Evolutionary conservation across 2,797 vertebrate species (phyloP), one percentile per base, ranked within the genome.

Genomic region (Galagoides demidoff): DNA sequence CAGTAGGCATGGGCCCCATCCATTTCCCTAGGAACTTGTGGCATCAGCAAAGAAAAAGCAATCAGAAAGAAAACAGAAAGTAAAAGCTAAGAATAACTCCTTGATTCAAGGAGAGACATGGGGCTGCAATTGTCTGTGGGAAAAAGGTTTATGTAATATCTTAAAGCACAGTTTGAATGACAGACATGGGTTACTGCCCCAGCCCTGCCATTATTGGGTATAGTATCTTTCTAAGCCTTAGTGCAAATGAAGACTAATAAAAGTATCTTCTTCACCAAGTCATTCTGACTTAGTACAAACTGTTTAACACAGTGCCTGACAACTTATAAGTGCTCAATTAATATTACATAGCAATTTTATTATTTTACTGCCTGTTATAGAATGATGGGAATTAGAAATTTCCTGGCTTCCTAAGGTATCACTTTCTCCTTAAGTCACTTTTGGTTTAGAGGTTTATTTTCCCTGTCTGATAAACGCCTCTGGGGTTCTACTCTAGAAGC

Each of bases 401-500:
- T 0, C 0, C 43, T 4, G 0, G 88, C n/a, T 7, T 9, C 17
- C 31, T 68, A 86, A 89, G 94, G 7, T 2, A 39, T 63, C 27
- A 12, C 55, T 52, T 90, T 79, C 49, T 74, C 39, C 34, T 95
- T 77, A 10, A 14, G 3, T 8, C 71, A 85, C 66, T 64, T 85
- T 96, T 57, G 25, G 27, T 25, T 57, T 25, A 52, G 34, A 91
- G 43, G 13, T 77, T 61, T 63, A 9, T 70, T 90, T 89, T 95
- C 29, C n/a, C 12, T 27, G 4, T 5, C 0, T 9, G 70, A 92
- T 43, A 93, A 97, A 79, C 57, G 31, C 63, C 34, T 59, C 37
- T 97, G 94, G 20, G 19, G 23, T 25, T 76, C 59, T 78, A 39
- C 83, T 85, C 39, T 14, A 37, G 61, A 89, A 82, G 66, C 77